Conservation (phyloP, 2,113 vertebrate genomes). For the Camelus bactrianus region DNA sequence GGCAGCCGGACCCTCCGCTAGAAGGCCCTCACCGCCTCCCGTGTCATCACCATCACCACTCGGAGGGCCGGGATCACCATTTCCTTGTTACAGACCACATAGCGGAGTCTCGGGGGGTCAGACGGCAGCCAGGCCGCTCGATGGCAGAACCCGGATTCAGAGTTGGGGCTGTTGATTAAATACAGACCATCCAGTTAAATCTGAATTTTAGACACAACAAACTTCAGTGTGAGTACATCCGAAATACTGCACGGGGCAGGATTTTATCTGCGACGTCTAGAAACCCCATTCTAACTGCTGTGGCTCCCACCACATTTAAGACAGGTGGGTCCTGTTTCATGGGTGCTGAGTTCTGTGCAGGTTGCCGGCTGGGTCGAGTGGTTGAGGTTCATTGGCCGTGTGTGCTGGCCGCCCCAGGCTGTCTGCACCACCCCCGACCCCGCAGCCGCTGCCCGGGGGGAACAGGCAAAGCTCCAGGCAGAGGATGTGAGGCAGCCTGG, state of each 20-base stretch:
- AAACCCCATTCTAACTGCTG: too few species aligned
- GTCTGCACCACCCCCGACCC: too few species aligned
- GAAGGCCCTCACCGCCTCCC: neutral
- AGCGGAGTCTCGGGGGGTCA: neutral
- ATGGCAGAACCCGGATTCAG: neutral
- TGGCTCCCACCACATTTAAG: neutral
- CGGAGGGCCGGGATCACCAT: neutral
- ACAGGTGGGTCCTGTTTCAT: neutral
- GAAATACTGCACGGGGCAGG: neutral
- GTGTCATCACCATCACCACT: accelerated
- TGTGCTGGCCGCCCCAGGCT: neutral
- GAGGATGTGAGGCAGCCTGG: neutral
- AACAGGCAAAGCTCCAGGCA: neutral
- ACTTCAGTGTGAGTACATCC: neutral
- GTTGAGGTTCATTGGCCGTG: neutral
- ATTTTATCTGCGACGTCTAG: neutral
- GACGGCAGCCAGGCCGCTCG: too few species aligned
- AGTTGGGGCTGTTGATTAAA: neutral
- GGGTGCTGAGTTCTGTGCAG: neutral
- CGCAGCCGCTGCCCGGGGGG: neutral
- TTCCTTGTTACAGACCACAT: neutral
- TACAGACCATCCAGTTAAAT: neutral
- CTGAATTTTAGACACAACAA: neutral
- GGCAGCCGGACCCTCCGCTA: too few species aligned
- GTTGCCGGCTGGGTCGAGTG: neutral